Evolutionary conservation across 2,113 vertebrate species (phyloP).

Genomic region (Orientallactaga bullata): DNA sequence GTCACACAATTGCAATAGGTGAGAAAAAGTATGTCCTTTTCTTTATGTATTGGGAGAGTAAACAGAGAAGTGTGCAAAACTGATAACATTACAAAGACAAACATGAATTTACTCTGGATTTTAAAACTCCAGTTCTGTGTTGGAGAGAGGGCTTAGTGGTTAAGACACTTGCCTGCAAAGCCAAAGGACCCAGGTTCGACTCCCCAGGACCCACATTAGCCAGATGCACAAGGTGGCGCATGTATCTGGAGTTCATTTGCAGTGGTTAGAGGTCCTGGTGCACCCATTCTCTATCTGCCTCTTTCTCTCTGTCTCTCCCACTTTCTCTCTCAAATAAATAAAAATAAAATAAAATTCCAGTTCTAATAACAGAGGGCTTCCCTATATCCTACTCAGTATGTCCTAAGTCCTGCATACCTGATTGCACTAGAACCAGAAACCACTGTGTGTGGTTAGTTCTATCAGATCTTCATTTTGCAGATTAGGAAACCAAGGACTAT

Average conservation of each 20-base stretch:
- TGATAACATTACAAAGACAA: neutral
- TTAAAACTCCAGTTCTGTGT: neutral
- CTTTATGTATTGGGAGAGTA: conserved; percentile 36
- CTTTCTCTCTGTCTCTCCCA: too few species aligned
- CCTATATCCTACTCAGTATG: neutral
- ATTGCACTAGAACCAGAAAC: neutral
- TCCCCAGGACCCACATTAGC: too few species aligned
- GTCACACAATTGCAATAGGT: neutral
- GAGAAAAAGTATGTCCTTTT: neutral
- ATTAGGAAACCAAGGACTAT: neutral
- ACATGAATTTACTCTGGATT: conserved; percentile 7
- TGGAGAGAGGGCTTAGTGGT: too few species aligned
- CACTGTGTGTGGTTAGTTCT: rapidly evolving
- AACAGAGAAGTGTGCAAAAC: conserved; percentile 27
- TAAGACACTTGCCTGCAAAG: too few species aligned
- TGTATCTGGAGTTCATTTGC: too few species aligned
- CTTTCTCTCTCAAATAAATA: too few species aligned
- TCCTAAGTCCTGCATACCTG: neutral
- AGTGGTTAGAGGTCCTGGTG: too few species aligned
- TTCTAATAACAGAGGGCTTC: neutral
- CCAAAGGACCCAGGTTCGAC: too few species aligned
- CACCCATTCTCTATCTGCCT: too few species aligned
- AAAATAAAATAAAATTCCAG: neutral
- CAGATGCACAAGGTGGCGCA: too few species aligned
- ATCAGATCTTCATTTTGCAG: neutral